Evolutionary conservation across 2,797 vertebrate species (phyloP), one percentile per base, ranked within the genome.

Genomic region (Eurystomus glaucurus): DNA sequence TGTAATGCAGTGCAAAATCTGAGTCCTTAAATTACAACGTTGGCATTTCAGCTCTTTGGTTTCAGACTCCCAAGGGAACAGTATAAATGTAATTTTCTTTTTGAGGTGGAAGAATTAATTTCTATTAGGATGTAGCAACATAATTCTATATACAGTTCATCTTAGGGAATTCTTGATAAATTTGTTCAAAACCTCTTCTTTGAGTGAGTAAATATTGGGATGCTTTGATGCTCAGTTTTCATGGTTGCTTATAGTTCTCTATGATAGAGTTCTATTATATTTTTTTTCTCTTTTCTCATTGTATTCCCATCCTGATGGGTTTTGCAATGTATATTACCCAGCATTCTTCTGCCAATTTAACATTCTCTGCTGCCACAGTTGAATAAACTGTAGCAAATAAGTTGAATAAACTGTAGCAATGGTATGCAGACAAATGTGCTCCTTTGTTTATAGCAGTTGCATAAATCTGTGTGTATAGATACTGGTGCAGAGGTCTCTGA

Each of bases 371-470:
- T 91, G 84, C 62, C 26, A 82, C 3, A 79, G n/a, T 50, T 91
- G 93, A 81, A 96, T 57, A 91, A 93, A 90, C 69, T 93, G 48
- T 28, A 88, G 6, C 14, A 80, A 94, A 85, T 60, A 87, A 76
- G 60, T 50, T 91, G 93, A 82, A 96, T 57, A 92, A 93, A 90
- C 66, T 93, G 48, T 37, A 90, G 22, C 62, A 85, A 25, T 74
- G 90, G 88, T 54, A 92, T 87, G 90, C 85, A 96, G 91, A 85
- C 51, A 94, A 94, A 96, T 71, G 81, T 71, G 45, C 5, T 90
- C 70, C 74, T 92, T 93, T 96, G 85, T 95, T 94, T 66, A 60
- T 10, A 68, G 80, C 66, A 92, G 94, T 79, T 1, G 0, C 93
- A 89, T 87, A 93, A 91, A 91, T 96, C 92, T 77, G 22, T 61